Evolutionary conservation across 1,140 invertebrate genomes (phyloP).

Genomic region (Oncopodura yosiiana): DNA sequence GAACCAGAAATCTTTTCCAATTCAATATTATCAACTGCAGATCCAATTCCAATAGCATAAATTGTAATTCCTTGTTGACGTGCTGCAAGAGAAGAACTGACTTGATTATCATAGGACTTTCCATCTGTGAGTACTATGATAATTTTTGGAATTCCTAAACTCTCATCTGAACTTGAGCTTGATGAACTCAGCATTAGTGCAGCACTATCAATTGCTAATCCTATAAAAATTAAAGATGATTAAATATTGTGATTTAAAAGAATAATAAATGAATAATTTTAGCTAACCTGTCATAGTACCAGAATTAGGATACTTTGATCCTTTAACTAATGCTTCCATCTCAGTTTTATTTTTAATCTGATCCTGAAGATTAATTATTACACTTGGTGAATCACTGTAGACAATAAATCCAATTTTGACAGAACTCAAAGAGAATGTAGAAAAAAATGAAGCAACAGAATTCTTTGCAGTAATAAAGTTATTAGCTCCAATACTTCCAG

Average conservation of each 20-base stretch:
- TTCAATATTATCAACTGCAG: neutral
- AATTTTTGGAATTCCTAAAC: neutral
- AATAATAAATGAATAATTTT: too few species aligned
- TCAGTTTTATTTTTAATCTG: too few species aligned
- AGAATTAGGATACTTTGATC: too few species aligned
- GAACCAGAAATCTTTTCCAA: neutral
- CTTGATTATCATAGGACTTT: neutral
- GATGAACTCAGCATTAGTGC: too few species aligned
- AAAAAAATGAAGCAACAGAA: neutral
- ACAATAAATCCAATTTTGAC: neutral
- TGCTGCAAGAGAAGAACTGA: neutral
- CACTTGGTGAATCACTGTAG: too few species aligned
- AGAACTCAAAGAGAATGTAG: neutral
- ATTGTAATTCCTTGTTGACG: neutral
- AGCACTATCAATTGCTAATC: too few species aligned
- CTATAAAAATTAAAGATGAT: too few species aligned
- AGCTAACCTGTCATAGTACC: too few species aligned
- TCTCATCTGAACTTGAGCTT: too few species aligned
- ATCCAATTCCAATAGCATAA: conserved; percentile 10
- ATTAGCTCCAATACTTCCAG: neutral
- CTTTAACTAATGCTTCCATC: too few species aligned
- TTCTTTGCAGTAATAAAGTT: neutral
- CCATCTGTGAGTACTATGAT: conserved; percentile 7
- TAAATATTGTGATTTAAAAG: too few species aligned
- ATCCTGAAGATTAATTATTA: too few species aligned